These are phyloP conservation scores for Noctuana brunneofusca DNA, from an alignment of 2,888 invertebrate genomes.

Conservation along the genomic window DNA sequence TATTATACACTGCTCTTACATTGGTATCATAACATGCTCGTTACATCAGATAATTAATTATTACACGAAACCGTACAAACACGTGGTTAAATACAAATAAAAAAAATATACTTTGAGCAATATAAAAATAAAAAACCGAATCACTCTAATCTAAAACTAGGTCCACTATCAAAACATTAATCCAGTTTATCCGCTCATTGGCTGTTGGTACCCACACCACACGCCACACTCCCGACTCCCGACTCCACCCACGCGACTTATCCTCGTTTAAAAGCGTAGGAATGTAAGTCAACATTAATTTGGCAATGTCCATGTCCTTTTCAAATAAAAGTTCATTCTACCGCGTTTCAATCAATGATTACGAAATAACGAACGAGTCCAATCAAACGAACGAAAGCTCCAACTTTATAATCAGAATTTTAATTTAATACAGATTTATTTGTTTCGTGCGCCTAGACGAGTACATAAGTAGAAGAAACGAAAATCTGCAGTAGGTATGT, in stretches of 20 bases:
- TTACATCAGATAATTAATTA: slow-evolving; percentile 70
- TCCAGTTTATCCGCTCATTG: slow-evolving; percentile 26
- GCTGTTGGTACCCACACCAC: slow-evolving; percentile 8
- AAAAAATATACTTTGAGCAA: slow-evolving; percentile 76
- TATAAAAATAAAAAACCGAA: slow-evolving; percentile 80
- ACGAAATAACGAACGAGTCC: neutral
- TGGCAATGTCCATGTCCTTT: slow-evolving; percentile 60
- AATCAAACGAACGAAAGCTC: slow-evolving; percentile 42
- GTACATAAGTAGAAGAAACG: too few species aligned
- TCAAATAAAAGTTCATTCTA: slow-evolving; percentile 24
- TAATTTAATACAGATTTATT: neutral
- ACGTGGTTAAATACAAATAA: slow-evolving; percentile 64
- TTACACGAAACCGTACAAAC: slow-evolving; percentile 76
- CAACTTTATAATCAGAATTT: slow-evolving; percentile 35
- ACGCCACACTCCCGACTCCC: too few species aligned
- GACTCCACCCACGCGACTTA: neutral
- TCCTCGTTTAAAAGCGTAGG: slow-evolving; percentile 54
- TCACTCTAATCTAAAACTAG: slow-evolving; percentile 67
- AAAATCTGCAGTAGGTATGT: too few species aligned
- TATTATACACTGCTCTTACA: slow-evolving; percentile 77
- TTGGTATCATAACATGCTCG: slow-evolving; percentile 70
- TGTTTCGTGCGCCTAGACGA: neutral
- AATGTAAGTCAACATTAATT: slow-evolving; percentile 65
- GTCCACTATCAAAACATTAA: slow-evolving; percentile 52
- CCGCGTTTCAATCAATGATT: neutral